Base-by-base conservation (phyloP, 2,113 vertebrate genomes). In the Cettia cetti region DNA sequence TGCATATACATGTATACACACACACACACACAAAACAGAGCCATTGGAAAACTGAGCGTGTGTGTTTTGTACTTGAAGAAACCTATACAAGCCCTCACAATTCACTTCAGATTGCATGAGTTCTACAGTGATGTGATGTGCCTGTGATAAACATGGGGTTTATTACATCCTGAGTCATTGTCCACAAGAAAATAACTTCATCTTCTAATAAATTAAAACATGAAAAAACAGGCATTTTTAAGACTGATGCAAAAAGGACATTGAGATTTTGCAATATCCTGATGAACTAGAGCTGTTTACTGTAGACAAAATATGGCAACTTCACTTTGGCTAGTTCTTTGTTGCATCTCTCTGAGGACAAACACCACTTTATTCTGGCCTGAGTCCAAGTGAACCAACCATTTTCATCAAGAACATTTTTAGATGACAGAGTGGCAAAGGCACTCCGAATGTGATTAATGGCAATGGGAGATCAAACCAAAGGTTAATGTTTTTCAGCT, bases 131-230 rank as follows among this genome's bases (percentile, higher is more conserved):
- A 81, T 54, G 64, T 70, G 64, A 74, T 6, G 10, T 44, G 71
- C 10, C 80, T 90, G 68, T 60, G 60, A 93, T 89, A 92, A 95
- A 89, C 49, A 64, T 1, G 3, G 16, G 10, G 17, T n/a, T 88
- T 93, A 64, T 82, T 95, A 95, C 12, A 12, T 37, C 53, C 65
- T 52, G 40, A 91, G 39, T 84, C 69, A 64, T 63, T 75, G 77
- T 82, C 52, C 83, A 91, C 77, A 82, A 82, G 47, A 89, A 86
- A 89, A 66, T 70, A 89, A 92, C n/a, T 79, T 91, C 65, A 86
- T 70, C 53, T 89, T 52, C 40, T 87, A 68, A 79, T 61, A 95
- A 92, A 94, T 37, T 60, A 79, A 89, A 92, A 33, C 21, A 50
- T 47, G 7, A 33, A 50, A 88, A 44, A 0, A 4, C 19, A 35